Percentiles rank a stretch among this genome's conserved stretches.
phyloP scores from a whole-genome alignment of 2,888 invertebrate genomes.

The Nowickia ferox region DNA sequence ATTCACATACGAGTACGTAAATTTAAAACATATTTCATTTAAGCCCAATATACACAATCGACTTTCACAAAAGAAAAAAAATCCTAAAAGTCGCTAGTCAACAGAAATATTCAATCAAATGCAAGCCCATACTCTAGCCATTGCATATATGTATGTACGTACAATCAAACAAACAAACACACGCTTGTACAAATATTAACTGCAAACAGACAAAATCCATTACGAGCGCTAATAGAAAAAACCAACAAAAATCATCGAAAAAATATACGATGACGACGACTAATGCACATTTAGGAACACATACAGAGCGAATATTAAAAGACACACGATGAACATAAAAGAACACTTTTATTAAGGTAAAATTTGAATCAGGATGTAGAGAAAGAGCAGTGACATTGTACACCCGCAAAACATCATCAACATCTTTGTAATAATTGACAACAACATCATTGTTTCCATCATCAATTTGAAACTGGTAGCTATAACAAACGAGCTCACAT shows the following conservation, averaged over 20 bases:
- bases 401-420: constrained; percentile 53
- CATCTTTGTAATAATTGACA: constrained; percentile 50
- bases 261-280: constrained; percentile 10
- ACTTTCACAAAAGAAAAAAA: constrained; percentile 4
- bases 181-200: constrained; percentile 1
- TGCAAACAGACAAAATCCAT: constrained; percentile 67
- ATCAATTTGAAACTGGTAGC: constrained; percentile 28
- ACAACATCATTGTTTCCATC: constrained; percentile 42
- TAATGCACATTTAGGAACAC: neutral
- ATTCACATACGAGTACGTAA: too few relatives aligned
- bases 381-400: constrained; percentile 34
- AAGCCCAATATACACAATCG: neutral
- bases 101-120: constrained; percentile 55
- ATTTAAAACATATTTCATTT: neutral
- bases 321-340: constrained; percentile 21
- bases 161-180: constrained; percentile 9
- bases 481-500: neutral
- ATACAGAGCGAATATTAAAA: constrained; percentile 22
- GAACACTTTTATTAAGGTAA: constrained; percentile 48
- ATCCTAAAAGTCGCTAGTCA: constrained; percentile 46
- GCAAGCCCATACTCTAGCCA: constrained; percentile 37
- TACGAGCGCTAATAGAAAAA: constrained; percentile 63
- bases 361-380: constrained; percentile 19
- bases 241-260: constrained; percentile 48
- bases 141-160: neutral